A percentile compares a stretch with the other conserved stretches of the same genome.
Conservation (phyloP, 1,140 invertebrate genomes). For the Achroia grisella region DNA sequence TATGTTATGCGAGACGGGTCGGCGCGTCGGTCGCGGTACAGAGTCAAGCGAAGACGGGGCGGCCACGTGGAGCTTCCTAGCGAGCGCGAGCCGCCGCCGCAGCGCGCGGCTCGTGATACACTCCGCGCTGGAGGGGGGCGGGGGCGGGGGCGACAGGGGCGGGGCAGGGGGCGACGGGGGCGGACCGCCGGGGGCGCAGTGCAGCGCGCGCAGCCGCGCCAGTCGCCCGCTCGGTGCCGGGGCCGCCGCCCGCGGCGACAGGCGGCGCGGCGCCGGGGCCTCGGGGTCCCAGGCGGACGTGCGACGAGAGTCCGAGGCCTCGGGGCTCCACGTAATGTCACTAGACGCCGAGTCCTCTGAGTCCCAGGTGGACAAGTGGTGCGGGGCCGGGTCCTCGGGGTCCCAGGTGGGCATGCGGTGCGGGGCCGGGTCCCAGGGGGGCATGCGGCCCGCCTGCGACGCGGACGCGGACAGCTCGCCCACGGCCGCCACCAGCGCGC, state of each 20-base stretch:
- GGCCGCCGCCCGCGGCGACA: not conserved
- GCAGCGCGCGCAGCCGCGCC: conserved; percentile 3
- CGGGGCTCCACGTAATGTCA: too few species aligned
- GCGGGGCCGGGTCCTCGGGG: not conserved
- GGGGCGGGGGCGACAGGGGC: not conserved
- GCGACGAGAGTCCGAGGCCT: too few species aligned
- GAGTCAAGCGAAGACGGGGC: not conserved
- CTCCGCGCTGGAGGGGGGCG: not conserved
- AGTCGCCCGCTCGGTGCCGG: conserved; percentile 1
- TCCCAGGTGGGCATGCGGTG: conserved; percentile 23
- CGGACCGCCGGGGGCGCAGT: not conserved
- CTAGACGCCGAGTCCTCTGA: too few species aligned
- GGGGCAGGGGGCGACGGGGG: not conserved
- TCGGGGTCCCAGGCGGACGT: too few species aligned
- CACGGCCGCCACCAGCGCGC: not conserved
- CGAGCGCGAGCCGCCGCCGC: not conserved
- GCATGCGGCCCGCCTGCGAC: conserved; percentile 21
- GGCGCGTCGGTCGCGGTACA: too few species aligned
- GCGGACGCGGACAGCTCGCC: conserved; percentile 29
- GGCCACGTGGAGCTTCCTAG: not conserved
- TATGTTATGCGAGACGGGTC: too few species aligned
- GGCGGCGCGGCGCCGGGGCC: not conserved
- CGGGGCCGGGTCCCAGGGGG: conserved; percentile 17
- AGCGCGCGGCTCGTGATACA: not conserved
- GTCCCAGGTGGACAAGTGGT: too few species aligned